Conservation (phyloP, 1,140 invertebrate species). For the Stegodyphus dumicola region DNA sequence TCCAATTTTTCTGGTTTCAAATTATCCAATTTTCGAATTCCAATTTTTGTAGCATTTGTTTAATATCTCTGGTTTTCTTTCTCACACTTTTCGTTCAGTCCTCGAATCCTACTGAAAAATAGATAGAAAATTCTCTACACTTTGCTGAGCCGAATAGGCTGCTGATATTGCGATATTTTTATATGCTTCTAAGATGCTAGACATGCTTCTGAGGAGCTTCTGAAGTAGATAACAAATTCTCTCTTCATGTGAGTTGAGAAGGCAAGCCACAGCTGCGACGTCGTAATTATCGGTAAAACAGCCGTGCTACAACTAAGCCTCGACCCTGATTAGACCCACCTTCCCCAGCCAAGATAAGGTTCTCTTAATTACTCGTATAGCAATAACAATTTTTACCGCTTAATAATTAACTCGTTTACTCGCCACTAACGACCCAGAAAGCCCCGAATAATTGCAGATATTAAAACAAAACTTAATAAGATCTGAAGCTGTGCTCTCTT, state of each 20-base stretch:
- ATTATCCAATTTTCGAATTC: no score
- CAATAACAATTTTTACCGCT: slow-evolving; percentile 16
- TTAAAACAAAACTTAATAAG: slow-evolving; percentile 17
- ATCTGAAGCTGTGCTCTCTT: neutral
- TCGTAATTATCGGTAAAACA: neutral
- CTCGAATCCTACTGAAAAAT: no score
- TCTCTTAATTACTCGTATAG: slow-evolving; percentile 13
- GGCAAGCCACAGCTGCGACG: neutral
- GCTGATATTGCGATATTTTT: no score
- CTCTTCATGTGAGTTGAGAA: neutral
- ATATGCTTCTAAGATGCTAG: no score
- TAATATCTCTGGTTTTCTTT: no score
- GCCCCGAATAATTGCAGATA: slow-evolving; percentile 11
- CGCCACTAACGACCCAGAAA: neutral
- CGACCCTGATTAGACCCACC: neutral
- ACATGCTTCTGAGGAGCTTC: no score
- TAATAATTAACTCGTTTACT: slow-evolving; percentile 14
- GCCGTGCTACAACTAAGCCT: neutral
- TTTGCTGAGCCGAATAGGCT: no score
- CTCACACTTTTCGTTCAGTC: no score
- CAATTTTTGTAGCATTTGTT: no score
- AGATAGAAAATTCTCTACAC: no score
- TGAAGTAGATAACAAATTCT: neutral
- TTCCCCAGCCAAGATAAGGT: neutral
- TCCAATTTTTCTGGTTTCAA: no score